Conservation (phyloP, 1,140 invertebrate species). For the Nasonia giraulti region DNA sequence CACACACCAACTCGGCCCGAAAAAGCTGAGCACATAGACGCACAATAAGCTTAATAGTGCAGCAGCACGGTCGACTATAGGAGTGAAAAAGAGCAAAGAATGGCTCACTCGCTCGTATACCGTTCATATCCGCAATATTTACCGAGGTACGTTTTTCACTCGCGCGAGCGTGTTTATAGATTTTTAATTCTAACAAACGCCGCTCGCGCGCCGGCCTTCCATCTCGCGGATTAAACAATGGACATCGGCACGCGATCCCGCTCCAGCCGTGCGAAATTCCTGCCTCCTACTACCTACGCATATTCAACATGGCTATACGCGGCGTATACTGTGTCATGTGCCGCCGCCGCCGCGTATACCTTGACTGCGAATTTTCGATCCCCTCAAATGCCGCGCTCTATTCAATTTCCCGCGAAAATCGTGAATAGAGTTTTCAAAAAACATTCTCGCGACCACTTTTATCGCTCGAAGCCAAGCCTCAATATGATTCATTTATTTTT, state of each 20-base stretch:
- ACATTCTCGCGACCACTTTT: too few species aligned
- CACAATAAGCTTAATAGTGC: slow-evolving; percentile 13
- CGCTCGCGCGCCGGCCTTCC: not conserved
- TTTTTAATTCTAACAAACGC: slow-evolving; percentile 41
- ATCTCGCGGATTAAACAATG: slow-evolving; percentile 37
- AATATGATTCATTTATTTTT: not conserved
- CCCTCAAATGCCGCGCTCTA: too few species aligned
- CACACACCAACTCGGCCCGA: too few species aligned
- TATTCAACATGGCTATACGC: not conserved
- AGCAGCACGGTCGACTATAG: not conserved
- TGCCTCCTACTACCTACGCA: not conserved
- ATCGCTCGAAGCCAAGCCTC: too few species aligned
- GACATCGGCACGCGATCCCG: slow-evolving; percentile 27
- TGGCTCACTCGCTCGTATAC: not conserved
- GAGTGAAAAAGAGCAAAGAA: not conserved
- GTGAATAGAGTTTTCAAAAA: too few species aligned
- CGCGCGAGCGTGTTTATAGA: slow-evolving; percentile 24
- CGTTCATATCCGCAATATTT: slow-evolving; percentile 14
- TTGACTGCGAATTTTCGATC: too few species aligned
- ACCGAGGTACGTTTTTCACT: slow-evolving; percentile 11
- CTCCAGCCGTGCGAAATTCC: not conserved
- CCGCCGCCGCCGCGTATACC: too few species aligned
- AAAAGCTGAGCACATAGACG: not conserved
- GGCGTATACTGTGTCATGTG: too few species aligned
- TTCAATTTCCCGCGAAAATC: too few species aligned